Evolutionary conservation across 2,797 vertebrate species (phyloP).

Genomic region (Pelochelys cantorii): DNA sequence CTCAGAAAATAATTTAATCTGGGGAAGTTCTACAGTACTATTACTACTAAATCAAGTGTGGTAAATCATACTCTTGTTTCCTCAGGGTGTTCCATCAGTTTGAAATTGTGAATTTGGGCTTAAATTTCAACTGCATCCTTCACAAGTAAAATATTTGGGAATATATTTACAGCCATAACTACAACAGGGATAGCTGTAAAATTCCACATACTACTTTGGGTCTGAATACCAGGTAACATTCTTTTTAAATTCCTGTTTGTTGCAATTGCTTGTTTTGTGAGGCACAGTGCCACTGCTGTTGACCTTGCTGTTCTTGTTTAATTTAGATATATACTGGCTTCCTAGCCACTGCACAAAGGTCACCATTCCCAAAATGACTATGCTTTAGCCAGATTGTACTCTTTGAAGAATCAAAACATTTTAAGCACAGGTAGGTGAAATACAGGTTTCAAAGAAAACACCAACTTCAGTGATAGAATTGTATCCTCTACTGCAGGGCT

Average conservation of each 20-base stretch:
- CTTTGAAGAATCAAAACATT: not conserved
- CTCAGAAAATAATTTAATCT: not conserved
- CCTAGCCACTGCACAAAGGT: not conserved
- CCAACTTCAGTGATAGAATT: not conserved
- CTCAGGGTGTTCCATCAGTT: not conserved
- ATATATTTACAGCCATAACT: not conserved
- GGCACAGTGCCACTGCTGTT: not conserved
- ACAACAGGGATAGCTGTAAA: accelerated
- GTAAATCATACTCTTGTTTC: not conserved
- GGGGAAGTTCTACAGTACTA: not conserved
- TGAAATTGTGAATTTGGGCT: not conserved
- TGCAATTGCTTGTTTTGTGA: not conserved
- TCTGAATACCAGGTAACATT: not conserved
- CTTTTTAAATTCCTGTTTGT: accelerated
- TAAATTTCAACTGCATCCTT: not conserved
- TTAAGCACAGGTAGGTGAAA: not conserved
- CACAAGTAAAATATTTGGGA: not conserved
- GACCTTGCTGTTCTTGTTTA: not conserved
- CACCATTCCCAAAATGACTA: not conserved
- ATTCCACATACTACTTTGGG: not conserved
- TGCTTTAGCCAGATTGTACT: not conserved
- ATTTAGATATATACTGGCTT: not conserved
- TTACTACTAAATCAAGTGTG: not conserved
- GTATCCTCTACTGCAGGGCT: not conserved
- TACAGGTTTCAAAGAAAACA: not conserved